A percentile compares a stretch with the other conserved stretches of the same genome.
Evolutionary conservation across 2,113 vertebrate species (phyloP).

Genomic region (Podiceps cristatus): DNA sequence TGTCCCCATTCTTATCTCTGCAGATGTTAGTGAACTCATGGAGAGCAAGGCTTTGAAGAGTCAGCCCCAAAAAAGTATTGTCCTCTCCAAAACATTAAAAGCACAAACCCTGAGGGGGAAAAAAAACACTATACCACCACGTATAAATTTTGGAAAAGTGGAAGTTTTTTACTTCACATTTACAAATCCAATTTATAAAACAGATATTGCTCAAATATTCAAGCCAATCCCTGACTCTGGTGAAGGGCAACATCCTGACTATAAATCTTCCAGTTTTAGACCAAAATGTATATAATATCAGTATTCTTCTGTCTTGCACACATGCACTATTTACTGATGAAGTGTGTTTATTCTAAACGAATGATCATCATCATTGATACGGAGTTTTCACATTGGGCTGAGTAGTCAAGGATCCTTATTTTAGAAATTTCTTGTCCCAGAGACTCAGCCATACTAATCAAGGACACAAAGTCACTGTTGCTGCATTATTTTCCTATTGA

Average conservation of each 20-base stretch:
- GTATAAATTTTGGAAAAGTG: neutral
- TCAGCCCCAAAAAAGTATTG: neutral
- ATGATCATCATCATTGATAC: neutral
- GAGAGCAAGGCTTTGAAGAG: neutral
- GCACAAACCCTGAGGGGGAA: neutral
- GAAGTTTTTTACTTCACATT: neutral
- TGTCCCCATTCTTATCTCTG: neutral
- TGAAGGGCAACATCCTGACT: neutral
- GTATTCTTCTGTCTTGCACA: neutral
- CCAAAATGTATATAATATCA: neutral
- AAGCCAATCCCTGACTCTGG: neutral
- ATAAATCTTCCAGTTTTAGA: neutral
- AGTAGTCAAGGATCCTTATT: neutral
- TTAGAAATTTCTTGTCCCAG: neutral
- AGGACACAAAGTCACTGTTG: rapidly evolving
- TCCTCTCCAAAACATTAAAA: neutral
- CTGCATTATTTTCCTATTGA: neutral
- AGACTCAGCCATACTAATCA: neutral
- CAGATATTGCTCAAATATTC: neutral
- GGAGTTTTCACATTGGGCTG: neutral
- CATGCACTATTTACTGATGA: neutral
- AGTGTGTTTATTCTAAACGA: neutral
- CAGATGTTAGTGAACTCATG: neutral
- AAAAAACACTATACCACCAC: neutral
- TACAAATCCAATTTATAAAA: neutral